These are phyloP conservation scores for Loriculus beryllinus DNA, from an alignment of 2,797 vertebrate species.

Conservation along the genomic window DNA sequence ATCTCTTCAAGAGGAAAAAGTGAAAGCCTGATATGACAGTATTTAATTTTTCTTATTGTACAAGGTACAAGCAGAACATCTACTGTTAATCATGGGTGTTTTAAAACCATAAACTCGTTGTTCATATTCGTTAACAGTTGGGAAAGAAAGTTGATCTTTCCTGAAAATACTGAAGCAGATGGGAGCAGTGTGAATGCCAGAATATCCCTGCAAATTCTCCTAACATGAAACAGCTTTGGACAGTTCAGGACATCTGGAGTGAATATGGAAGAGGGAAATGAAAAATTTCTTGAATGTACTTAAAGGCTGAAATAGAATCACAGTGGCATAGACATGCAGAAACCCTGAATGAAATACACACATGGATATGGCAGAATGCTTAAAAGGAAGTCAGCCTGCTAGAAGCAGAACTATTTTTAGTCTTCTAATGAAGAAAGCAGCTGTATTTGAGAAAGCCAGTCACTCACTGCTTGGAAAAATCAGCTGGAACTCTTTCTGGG, in stretches of 20 bases:
- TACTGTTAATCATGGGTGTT: neutral
- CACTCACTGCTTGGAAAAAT: slow-evolving; percentile 65
- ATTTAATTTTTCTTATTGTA: neutral
- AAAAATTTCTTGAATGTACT: slow-evolving; percentile 67
- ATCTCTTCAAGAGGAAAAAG: neutral
- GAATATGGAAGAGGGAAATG: slow-evolving; percentile 54
- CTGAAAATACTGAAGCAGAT: slow-evolving; percentile 64
- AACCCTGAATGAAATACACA: slow-evolving; percentile 75
- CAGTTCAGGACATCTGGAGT: slow-evolving; percentile 63
- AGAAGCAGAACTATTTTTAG: slow-evolving; percentile 75
- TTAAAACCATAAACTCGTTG: neutral
- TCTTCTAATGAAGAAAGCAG: slow-evolving; percentile 76
- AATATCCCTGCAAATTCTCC: slow-evolving; percentile 51
- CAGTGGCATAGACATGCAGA: slow-evolving; percentile 60
- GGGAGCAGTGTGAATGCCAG: slow-evolving; percentile 20
- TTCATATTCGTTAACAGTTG: slow-evolving; percentile 36
- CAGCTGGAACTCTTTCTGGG: slow-evolving; percentile 65
- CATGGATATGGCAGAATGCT: slow-evolving; percentile 72
- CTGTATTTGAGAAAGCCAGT: slow-evolving; percentile 71
- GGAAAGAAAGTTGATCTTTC: slow-evolving; percentile 60
- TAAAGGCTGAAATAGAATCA: slow-evolving; percentile 71
- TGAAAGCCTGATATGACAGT: neutral
- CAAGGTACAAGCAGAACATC: neutral
- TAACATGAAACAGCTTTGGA: slow-evolving; percentile 38
- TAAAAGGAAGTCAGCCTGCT: slow-evolving; percentile 72